Evolutionary conservation across 2,888 invertebrate genomes (phyloP).

Genomic region (Acleris cristana): DNA sequence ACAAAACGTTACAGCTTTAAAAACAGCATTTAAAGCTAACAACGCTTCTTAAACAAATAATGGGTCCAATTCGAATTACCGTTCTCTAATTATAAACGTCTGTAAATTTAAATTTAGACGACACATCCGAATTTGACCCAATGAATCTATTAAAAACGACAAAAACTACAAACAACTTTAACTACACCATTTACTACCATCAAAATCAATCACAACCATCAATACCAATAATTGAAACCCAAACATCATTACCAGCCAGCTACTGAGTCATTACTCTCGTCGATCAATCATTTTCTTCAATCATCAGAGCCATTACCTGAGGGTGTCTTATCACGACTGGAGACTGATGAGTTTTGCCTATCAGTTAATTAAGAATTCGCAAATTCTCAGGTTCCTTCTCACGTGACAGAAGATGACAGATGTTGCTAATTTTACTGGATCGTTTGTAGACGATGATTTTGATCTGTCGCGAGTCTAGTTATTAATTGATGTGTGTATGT

Average conservation of each 20-base stretch:
- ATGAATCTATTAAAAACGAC: too few species aligned
- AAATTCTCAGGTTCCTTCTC: constrained; percentile 71
- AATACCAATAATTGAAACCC: constrained; percentile 41
- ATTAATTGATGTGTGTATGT: background rate
- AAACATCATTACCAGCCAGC: constrained; percentile 39
- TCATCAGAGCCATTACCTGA: constrained; percentile 66
- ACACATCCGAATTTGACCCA: too few species aligned
- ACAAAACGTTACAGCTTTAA: too few species aligned
- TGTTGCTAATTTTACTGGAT: constrained; percentile 75
- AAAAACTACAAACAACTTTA: too few species aligned
- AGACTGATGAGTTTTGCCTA: constrained; percentile 75
- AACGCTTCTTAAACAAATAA: too few species aligned
- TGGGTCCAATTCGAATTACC: too few species aligned
- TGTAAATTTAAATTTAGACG: too few species aligned
- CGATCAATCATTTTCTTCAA: constrained; percentile 37
- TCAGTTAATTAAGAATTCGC: constrained; percentile 84
- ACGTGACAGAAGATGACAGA: constrained; percentile 66
- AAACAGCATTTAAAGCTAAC: too few species aligned
- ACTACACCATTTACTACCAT: constrained; percentile 2
- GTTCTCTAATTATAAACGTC: too few species aligned
- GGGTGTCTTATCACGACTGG: constrained; percentile 67
- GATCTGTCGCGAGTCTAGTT: constrained; percentile 19
- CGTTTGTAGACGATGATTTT: constrained; percentile 58
- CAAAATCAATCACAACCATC: constrained; percentile 32
- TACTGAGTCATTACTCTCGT: constrained; percentile 9